Conservation (phyloP, 2,797 vertebrate genomes). For the Pseudotriccus pelzelni region DNA sequence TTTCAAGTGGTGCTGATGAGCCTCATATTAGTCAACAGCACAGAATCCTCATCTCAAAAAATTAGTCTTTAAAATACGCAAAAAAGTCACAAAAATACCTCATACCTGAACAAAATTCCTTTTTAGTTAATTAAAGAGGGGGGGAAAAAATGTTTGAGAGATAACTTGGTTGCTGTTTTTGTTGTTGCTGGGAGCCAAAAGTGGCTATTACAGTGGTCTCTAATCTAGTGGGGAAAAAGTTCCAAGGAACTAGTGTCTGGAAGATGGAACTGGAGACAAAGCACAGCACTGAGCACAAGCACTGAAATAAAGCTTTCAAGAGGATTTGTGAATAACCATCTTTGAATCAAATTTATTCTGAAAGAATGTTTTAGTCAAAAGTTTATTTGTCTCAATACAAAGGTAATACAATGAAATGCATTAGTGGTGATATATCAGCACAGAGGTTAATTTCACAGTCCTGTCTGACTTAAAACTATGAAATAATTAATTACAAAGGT, state of each 20-base stretch:
- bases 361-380: neutral
- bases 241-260: neutral
- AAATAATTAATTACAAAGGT: neutral
- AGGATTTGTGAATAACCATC: neutral
- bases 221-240: neutral
- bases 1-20: neutral
- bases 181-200: neutral
- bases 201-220: neutral
- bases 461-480: neutral
- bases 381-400: neutral
- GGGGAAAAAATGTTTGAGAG: neutral
- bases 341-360: neutral
- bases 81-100: neutral
- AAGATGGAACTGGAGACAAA: neutral
- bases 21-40: neutral
- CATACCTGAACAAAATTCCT: neutral
- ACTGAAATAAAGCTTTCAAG: neutral
- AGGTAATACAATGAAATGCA: neutral
- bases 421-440: neutral
- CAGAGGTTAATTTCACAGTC: neutral
- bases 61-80: neutral
- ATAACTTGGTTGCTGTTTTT: neutral
- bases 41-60: neutral
- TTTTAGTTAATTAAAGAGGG: neutral
- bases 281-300: neutral